phyloP scores from a whole-genome alignment of 1,140 invertebrate species.

The Druon quercuslanigerum region DNA sequence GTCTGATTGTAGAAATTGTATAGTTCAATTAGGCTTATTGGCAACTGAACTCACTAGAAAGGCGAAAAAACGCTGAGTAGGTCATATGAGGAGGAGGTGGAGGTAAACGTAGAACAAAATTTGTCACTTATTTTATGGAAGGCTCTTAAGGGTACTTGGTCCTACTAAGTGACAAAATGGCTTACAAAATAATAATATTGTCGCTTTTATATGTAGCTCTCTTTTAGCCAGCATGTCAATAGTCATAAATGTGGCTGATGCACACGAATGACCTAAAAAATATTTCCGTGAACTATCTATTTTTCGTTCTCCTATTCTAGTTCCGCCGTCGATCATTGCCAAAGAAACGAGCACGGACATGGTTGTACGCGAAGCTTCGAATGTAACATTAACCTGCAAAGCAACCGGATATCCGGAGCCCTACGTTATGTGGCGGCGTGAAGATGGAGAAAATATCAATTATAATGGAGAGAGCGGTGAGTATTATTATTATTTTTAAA shows the following conservation, averaged over 20 bases:
- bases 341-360: slow-evolving; percentile 91
- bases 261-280: slow-evolving; percentile 16
- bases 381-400: slow-evolving; percentile 90
- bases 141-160: too few species aligned
- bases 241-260: not conserved
- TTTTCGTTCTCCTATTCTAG: slow-evolving; percentile 71
- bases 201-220: not conserved
- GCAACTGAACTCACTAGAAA: too few species aligned
- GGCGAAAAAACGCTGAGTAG: too few species aligned
- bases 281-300: not conserved
- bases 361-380: slow-evolving; percentile 91
- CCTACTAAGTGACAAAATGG: too few species aligned
- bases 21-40: too few species aligned
- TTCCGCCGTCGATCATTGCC: slow-evolving; percentile 90
- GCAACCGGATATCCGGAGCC: slow-evolving; percentile 93
- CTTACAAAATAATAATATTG: too few species aligned
- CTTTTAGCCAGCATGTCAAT: not conserved
- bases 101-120: too few species aligned
- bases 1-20: too few species aligned
- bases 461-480: slow-evolving; percentile 90
- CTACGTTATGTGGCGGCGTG: slow-evolving; percentile 92
- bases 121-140: too few species aligned
- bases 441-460: slow-evolving; percentile 90
- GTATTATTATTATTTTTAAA: slow-evolving; percentile 39
- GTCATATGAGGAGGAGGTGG: too few species aligned